Conservation (phyloP, 1,140 invertebrate species). For the Ceratina australensis region DNA sequence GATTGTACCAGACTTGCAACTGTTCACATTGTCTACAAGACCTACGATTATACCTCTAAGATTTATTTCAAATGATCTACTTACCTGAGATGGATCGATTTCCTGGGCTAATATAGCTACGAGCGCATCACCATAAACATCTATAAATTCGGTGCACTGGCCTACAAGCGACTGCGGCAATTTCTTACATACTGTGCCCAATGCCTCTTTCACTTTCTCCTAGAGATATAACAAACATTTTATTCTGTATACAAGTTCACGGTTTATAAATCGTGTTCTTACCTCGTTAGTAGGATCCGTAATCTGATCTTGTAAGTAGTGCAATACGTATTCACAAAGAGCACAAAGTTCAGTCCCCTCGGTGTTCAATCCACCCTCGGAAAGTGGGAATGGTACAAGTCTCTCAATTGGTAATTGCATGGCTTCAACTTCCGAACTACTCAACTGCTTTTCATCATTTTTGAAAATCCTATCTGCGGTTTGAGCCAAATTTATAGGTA, state of each 20-base stretch:
- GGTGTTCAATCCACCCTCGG: constrained; percentile 50
- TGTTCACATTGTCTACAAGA: too few species aligned
- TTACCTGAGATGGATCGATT: constrained; percentile 87
- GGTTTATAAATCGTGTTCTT: constrained; percentile 49
- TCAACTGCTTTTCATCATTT: constrained; percentile 59
- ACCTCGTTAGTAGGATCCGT: constrained; percentile 85
- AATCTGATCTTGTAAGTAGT: constrained; percentile 87
- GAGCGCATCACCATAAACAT: constrained; percentile 87
- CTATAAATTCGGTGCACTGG: constrained; percentile 88
- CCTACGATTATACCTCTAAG: too few species aligned
- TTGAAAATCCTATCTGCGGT: constrained; percentile 74
- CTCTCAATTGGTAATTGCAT: constrained; percentile 85
- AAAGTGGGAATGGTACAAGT: constrained; percentile 78
- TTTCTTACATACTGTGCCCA: constrained; percentile 85
- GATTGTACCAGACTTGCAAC: too few species aligned
- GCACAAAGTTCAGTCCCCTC: constrained; percentile 82
- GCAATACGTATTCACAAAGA: constrained; percentile 91
- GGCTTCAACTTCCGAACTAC: constrained; percentile 71
- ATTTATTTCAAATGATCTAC: too few species aligned
- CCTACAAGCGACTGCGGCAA: constrained; percentile 83
- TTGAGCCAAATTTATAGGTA: constrained; percentile 75
- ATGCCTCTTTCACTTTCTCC: constrained; percentile 83
- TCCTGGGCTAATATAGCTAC: constrained; percentile 89
- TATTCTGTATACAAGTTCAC: neutral
- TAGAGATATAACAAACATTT: constrained; percentile 63